Percentiles rank a stretch among this genome's conserved stretches.
Conservation (phyloP, 1,140 invertebrate species). For the Drosophila ambigua region DNA sequence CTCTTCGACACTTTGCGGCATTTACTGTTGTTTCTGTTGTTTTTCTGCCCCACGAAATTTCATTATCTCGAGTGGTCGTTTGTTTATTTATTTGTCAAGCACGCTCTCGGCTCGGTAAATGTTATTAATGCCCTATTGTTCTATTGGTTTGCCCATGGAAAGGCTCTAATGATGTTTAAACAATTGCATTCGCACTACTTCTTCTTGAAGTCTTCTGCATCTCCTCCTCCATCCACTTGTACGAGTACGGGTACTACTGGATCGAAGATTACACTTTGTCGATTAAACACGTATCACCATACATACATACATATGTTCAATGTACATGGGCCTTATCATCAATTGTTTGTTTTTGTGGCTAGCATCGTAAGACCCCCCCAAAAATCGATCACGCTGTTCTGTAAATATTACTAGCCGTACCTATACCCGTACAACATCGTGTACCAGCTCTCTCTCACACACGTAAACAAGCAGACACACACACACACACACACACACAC, state of each 20-base stretch:
- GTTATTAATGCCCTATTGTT: slow-evolving; percentile 9
- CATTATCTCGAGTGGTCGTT: slow-evolving; percentile 74
- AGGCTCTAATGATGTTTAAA: slow-evolving; percentile 13
- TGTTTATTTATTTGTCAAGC: slow-evolving; percentile 73
- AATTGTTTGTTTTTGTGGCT: slow-evolving; percentile 18
- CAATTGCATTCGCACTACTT: not conserved
- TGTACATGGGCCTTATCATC: too few species aligned
- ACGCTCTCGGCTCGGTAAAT: slow-evolving; percentile 22
- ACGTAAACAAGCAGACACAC: slow-evolving; percentile 17
- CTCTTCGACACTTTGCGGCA: slow-evolving; percentile 40
- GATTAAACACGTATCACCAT: too few species aligned
- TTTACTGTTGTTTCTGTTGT: slow-evolving; percentile 36
- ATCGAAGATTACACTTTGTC: too few species aligned
- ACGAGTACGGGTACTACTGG: too few species aligned
- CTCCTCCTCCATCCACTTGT: too few species aligned
- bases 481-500: slow-evolving; percentile 1
- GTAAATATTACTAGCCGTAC: slow-evolving; percentile 49
- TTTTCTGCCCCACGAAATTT: slow-evolving; percentile 54
- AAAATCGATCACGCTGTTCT: slow-evolving; percentile 74
- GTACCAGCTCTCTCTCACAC: slow-evolving; percentile 5
- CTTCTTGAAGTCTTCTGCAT: too few species aligned
- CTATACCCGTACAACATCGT: slow-evolving; percentile 7
- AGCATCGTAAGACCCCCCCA: slow-evolving; percentile 37
- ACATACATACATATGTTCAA: too few species aligned
- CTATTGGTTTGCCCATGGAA: not conserved